Base-by-base conservation (phyloP, 2,113 vertebrate species). In the Limanda limanda region DNA sequence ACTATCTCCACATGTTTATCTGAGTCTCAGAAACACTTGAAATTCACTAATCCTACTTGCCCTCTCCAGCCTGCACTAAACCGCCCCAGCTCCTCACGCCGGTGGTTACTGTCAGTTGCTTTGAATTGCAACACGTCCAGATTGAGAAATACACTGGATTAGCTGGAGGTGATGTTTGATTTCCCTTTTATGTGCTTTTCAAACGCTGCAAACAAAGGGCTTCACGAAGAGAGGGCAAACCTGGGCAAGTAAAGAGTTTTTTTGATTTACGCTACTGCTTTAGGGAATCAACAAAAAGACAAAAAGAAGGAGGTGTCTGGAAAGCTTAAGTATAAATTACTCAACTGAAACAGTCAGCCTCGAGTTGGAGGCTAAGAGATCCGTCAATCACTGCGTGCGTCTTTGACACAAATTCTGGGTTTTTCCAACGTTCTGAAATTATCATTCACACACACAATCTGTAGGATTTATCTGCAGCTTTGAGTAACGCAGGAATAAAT, bases 1-100 rank as follows among this genome's bases (percentile, higher is more conserved):
- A 77, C 76, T 81, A 92, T 93, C 85, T 82, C 77, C 69, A 59
- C 63, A 83, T 90, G 86, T 90, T 92, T 91, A 87, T 87, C 77
- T 76, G 84, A 85, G 83, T 74, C 78, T 71, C 74, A 65, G 76
- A 86, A 88, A 91, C 90, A 89, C 85, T 91, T 88, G 56, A 63
- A 77, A 84, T 82, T 63, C 74, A 75, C 81, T 91, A 86, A 93
- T 92, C 90, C 86, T 74, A 78, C 86, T 90, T 69, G 86, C 65
- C 64, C 80, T 73, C 82, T 57, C 68, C 73, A 62, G 60, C 70
- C 57, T 66, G 58, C 73, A 63, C 76, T 27, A 63, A 73, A 17
- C 47, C 15, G 18, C 47, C 47, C 47, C 73, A 60, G 52, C 40
- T 59, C 23, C 73, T 59, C 12, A 77, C 23, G 18, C 17, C 45